Conservation (phyloP, 37 sponge, comb jelly and placozoan genomes). For the Agelas oroides region DNA sequence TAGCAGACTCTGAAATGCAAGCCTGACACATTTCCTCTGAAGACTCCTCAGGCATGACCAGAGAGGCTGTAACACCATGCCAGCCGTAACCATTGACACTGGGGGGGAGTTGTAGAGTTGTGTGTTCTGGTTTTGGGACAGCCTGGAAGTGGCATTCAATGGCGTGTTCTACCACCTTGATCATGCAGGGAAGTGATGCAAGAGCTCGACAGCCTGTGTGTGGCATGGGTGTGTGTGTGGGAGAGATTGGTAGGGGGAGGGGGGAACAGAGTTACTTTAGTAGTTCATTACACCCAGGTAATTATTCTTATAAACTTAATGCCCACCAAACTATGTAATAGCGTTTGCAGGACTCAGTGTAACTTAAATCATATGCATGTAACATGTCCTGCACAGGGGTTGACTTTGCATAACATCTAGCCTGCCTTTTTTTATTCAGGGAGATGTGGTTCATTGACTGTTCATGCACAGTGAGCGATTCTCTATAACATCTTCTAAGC, state of each 20-base stretch:
- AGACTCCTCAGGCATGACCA: constrained; percentile 55
- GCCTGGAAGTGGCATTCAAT: constrained; percentile 66
- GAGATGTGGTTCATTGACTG: no score
- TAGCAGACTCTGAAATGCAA: constrained; percentile 38
- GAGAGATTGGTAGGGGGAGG: background rate
- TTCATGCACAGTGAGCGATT: no score
- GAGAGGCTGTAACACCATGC: constrained; percentile 36
- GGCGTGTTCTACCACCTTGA: constrained; percentile 58
- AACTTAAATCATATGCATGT: no score
- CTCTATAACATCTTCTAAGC: no score
- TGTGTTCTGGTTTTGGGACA: constrained; percentile 2
- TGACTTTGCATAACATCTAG: no score
- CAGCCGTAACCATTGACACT: constrained; percentile 63
- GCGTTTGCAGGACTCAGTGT: no score
- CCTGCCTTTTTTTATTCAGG: no score
- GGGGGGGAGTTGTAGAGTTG: constrained; percentile 38
- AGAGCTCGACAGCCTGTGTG: constrained; percentile 51
- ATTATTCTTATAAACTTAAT: no score
- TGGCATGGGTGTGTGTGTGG: background rate
- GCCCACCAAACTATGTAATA: no score
- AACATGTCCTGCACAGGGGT: no score
- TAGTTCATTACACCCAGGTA: no score
- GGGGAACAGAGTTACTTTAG: background rate
- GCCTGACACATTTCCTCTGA: constrained; percentile 24
- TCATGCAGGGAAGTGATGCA: constrained; percentile 51